phyloP scores from a whole-genome alignment of 2,888 invertebrate genomes.

The Ellobium chinense region DNA sequence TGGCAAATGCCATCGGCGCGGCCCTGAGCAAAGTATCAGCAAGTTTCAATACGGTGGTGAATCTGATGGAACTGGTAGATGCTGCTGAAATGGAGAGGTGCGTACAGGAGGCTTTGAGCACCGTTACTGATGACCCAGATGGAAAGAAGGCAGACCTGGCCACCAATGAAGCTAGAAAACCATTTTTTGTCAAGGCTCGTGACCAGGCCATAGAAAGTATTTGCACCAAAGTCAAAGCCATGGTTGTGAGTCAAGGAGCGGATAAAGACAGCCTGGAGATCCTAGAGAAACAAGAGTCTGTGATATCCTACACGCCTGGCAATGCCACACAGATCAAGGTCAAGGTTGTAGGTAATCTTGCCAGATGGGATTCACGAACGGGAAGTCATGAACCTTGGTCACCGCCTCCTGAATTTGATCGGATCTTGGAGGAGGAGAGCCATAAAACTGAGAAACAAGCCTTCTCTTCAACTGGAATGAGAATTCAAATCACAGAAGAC shows the following conservation, averaged over 20 bases:
- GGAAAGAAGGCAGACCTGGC: slow-evolving; percentile 39
- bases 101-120: slow-evolving; percentile 21
- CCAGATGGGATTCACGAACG: neutral
- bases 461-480: slow-evolving; percentile 41
- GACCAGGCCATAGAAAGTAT: slow-evolving; percentile 53
- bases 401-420: neutral
- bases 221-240: slow-evolving; percentile 24
- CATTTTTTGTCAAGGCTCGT: slow-evolving; percentile 55
- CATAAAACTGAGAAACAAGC: slow-evolving; percentile 15
- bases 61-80: slow-evolving; percentile 54
- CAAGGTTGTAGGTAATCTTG: slow-evolving; percentile 70
- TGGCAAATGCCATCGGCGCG: slow-evolving; percentile 77
- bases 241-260: slow-evolving; percentile 51
- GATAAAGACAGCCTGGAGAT: slow-evolving; percentile 52
- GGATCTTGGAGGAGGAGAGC: neutral
- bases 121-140: slow-evolving; percentile 40
- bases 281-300: slow-evolving; percentile 62
- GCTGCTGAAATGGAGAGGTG: slow-evolving; percentile 43
- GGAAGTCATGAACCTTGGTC: slow-evolving; percentile 22
- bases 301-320: slow-evolving; percentile 72
- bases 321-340: slow-evolving; percentile 68
- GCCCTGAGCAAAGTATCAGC: slow-evolving; percentile 74
- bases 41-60: slow-evolving; percentile 62
- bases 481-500: slow-evolving; percentile 9
- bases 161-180: slow-evolving; percentile 52